Base-by-base conservation (phyloP, 1,140 invertebrate genomes). In the Physella acuta region DNA sequence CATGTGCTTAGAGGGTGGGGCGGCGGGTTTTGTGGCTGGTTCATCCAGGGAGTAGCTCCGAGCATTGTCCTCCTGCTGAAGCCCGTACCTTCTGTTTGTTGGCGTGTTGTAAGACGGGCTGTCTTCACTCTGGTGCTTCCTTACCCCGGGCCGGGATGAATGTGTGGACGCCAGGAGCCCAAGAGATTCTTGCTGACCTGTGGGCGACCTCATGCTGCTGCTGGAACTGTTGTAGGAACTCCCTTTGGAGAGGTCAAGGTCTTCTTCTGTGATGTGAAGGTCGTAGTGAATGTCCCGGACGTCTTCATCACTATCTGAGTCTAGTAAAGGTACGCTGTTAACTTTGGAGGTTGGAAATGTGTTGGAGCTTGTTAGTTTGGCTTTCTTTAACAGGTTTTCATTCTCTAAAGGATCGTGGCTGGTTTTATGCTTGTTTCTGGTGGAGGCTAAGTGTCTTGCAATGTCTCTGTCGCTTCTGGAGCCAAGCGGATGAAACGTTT, bases 231-330 rank as follows among this genome's bases (percentile, higher is more conserved):
- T 60, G 2, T 3, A 28, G 20, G 37, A 24, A 34, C 20, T 36
- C 37, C 37, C 58, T 20, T 60, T 28, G 30, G 58, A 60, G 30
- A 60, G 33, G 11, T 8, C 11, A 11, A 37, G 37, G 11, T 60
- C 58, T 36, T 60, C 58, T 4, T 60, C 58, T 17, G 20, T 60
- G 11, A 60, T 36, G 11, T 60, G 58, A 31, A 60, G 39, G 39
- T 44, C 39, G 20, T 44, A 8, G 39, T 44, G 58, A 26, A 60
- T 34, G 5, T 34, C 58, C 1, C n/a, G 31, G 2, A 24, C 31
- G 24, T 60, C 58, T 36, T 60, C 58, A 60, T 60, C 58, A 60
- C 58, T 60, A 20, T 60, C 58, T 36, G 58, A 60, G n/a, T 33
- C 30, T 31, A 56, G 20, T 60, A 36, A 60, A 36, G 58, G 8